Percentiles rank a stretch among this genome's conserved stretches.
These are phyloP conservation scores for Drosophila mayaguana DNA, from an alignment of 2,888 invertebrate genomes.

Conservation along the genomic window DNA sequence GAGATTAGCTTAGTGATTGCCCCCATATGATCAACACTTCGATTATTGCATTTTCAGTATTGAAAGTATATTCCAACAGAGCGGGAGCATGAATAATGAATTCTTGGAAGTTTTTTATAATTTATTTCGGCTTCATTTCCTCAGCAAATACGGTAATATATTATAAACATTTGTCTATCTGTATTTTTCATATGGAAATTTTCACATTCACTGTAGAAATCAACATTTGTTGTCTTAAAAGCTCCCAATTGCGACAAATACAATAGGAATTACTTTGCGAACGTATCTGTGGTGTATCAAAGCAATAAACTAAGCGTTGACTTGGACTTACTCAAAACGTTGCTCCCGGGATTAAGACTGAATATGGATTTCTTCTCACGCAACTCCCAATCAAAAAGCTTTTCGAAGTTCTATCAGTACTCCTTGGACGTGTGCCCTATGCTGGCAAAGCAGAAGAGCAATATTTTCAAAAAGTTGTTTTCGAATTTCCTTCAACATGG, in stretches of 20 bases:
- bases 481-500: conserved; percentile 51
- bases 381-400: not conserved
- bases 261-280: conserved; percentile 37
- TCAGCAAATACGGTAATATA: not conserved
- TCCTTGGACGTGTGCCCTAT: conserved; percentile 64
- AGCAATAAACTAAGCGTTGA: conserved; percentile 25
- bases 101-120: no score
- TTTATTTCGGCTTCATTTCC: not conserved
- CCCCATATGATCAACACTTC: not conserved
- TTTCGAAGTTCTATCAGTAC: conserved; percentile 50
- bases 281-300: conserved; percentile 4
- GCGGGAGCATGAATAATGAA: not conserved
- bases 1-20: not conserved
- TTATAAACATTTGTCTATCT: not conserved
- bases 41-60: no score
- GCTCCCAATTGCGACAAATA: conserved; percentile 32
- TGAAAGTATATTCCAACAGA: not conserved
- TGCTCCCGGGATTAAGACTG: conserved; percentile 29
- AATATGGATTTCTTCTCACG: conserved; percentile 41
- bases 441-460: conserved; percentile 38
- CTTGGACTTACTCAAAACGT: conserved; percentile 8
- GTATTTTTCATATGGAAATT: not conserved
- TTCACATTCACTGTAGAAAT: conserved; percentile 17
- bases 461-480: conserved; percentile 52
- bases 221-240: conserved; percentile 15